Base-by-base conservation (phyloP, 2,888 invertebrate genomes). In the Diaperis boleti region DNA sequence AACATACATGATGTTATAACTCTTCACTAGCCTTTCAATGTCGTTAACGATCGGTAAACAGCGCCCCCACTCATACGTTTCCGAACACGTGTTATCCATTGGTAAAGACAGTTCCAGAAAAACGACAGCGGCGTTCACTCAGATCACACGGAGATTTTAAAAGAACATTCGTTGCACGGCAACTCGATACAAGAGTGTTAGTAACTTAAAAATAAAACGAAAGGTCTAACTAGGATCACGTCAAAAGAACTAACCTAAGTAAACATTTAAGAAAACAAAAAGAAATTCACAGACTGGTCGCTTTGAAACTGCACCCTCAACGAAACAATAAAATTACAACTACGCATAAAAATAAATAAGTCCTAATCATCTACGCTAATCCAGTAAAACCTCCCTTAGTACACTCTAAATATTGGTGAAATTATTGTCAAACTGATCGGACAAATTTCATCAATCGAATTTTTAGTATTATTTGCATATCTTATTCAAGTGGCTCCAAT, bases 91-190 rank as follows among this genome's bases (percentile, higher is more conserved):
- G 15, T 3, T 17, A 29, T 29, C 13, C 41, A 42, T 20, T 20
- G 11, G n/a, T 3, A 42, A 15, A 42, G 41, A 15, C 20, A n/a
- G 7, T 20, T 17, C 4, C 3, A 17, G 17, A 42, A 18, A 42
- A 42, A 42, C 8, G 17, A 7, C 10, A 42, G n/a, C 17, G 15
- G 20, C 41, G 42, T 17, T 14, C 37, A 20, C 13, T 49, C 59
- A 59, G 59, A 59, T 59, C 59, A 59, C 49, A 49, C 45, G 7
- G 49, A 59, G 49, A 59, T 59, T 59, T 37, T 49, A 13, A 44
- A 56, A 45, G 37, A 7, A 7, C 18, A 57, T 49, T 59, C 59
- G 49, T 59, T 59, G 59, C 49, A 31, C 29, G 14, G 57, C 47
- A 57, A 56, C 44, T 33, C 11, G 18, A 11, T 49, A 33, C 7